Percentiles rank a stretch among this genome's conserved stretches.
Evolutionary conservation across 2,888 invertebrate genomes (phyloP).

Genomic region (Diarsia mendica): DNA sequence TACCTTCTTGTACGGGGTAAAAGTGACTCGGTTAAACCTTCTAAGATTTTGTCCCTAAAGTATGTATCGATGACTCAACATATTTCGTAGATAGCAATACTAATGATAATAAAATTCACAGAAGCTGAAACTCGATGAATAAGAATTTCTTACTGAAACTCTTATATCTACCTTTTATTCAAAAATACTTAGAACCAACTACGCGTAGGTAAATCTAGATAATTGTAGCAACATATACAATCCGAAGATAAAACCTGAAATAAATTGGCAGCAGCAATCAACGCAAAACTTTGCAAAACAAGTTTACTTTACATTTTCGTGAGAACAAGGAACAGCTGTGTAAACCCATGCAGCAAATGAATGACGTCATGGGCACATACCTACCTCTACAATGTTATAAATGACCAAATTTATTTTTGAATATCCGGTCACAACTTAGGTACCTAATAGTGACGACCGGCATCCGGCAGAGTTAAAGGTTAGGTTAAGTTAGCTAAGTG

Average conservation of each 20-base stretch:
- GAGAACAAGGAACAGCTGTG: conserved; percentile 64
- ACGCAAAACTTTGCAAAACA: conserved; percentile 31
- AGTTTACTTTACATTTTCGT: conserved; percentile 47
- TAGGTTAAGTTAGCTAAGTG: no score
- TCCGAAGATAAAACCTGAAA: conserved; percentile 20
- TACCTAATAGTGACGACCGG: background rate
- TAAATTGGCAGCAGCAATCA: conserved; percentile 20
- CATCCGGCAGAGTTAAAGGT: background rate
- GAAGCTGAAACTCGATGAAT: background rate
- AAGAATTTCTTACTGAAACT: background rate
- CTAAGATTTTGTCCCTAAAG: background rate
- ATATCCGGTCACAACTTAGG: background rate
- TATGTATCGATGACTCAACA: conserved; percentile 14
- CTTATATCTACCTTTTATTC: background rate
- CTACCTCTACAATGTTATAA: background rate
- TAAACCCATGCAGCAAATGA: conserved; percentile 44
- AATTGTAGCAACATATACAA: conserved; percentile 6
- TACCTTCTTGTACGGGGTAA: background rate
- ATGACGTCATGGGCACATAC: conserved; percentile 44
- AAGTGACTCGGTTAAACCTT: background rate
- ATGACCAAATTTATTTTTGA: background rate
- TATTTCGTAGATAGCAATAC: background rate
- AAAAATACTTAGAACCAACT: conserved; percentile 1
- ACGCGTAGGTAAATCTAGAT: conserved; percentile 5
- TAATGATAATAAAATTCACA: background rate